Percentiles rank a stretch among this genome's conserved stretches.
phyloP scores from a whole-genome alignment of 2,797 vertebrate genomes.

The Notoglanidium macrostoma region DNA sequence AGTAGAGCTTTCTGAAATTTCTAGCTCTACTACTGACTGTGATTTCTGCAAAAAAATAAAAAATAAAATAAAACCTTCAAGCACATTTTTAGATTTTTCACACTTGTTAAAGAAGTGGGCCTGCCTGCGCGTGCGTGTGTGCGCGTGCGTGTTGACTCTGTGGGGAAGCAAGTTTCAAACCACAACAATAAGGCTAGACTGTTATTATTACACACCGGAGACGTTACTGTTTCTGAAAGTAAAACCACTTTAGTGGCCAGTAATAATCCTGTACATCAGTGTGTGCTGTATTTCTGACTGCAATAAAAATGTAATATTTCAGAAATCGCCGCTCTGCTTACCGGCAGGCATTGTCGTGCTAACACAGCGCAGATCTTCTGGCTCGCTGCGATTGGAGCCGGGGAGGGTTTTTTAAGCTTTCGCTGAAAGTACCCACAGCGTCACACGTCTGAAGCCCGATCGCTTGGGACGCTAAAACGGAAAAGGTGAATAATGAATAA shows the following conservation, averaged over 20 bases:
- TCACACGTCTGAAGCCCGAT: not conserved
- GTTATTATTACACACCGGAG: not conserved
- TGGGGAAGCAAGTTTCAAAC: not conserved
- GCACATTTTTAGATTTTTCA: not conserved
- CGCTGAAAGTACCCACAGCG: not conserved
- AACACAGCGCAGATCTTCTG: slow-evolving; percentile 12
- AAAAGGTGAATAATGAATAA: not conserved
- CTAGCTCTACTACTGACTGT: not conserved
- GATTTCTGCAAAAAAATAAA: not conserved
- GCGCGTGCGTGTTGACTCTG: not conserved
- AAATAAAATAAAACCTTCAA: not conserved
- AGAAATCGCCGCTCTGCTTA: slow-evolving; percentile 29
- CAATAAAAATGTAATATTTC: not conserved
- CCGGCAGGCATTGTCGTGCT: slow-evolving; percentile 52
- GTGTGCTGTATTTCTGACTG: not conserved
- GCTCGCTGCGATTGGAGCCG: slow-evolving; percentile 5
- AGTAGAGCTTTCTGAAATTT: not conserved
- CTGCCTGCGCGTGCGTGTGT: too few relatives aligned
- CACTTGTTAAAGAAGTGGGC: not conserved
- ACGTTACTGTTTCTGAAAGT: not conserved
- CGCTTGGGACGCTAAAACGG: not conserved
- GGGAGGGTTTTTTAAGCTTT: not conserved
- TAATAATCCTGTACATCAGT: not conserved
- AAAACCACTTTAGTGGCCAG: not conserved
- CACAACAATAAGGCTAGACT: not conserved